phyloP scores from a whole-genome alignment of 2,888 invertebrate species.

The Bugula neritina region DNA sequence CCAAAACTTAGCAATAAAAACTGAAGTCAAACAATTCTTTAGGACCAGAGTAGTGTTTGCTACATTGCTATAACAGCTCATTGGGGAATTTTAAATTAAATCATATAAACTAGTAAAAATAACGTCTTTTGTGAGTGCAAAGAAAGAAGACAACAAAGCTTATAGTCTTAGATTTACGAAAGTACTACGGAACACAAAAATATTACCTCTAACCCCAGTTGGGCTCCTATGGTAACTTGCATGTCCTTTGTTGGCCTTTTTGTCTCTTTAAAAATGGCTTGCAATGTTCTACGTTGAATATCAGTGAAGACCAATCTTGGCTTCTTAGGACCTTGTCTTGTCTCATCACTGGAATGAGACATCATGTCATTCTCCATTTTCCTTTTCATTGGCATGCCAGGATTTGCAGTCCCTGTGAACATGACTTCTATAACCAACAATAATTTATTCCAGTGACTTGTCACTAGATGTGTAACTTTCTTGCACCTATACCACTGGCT shows the following conservation, averaged over 20 bases:
- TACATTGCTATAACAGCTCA: no score
- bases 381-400: not conserved
- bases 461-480: no score
- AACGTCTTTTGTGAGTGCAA: no score
- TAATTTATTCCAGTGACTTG: not conserved
- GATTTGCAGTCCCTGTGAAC: not conserved
- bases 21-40: no score
- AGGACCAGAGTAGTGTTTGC: no score
- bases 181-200: no score
- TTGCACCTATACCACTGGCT: no score
- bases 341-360: constrained; percentile 23
- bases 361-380: constrained; percentile 26
- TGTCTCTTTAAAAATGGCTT: constrained; percentile 99
- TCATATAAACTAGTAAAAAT: no score
- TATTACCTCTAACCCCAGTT: constrained; percentile 78
- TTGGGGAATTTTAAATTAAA: no score
- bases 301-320: constrained; percentile 99
- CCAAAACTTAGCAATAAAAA: no score
- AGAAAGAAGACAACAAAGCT: no score
- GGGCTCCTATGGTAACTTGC: constrained; percentile 97
- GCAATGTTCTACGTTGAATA: constrained; percentile 98
- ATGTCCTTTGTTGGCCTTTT: constrained; percentile 98
- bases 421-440: not conserved
- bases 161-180: no score
- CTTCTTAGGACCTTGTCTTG: constrained; percentile 78